These are phyloP conservation scores for Thaumetopoea pityocampa DNA, from an alignment of 1,140 invertebrate species.

Conservation along the genomic window DNA sequence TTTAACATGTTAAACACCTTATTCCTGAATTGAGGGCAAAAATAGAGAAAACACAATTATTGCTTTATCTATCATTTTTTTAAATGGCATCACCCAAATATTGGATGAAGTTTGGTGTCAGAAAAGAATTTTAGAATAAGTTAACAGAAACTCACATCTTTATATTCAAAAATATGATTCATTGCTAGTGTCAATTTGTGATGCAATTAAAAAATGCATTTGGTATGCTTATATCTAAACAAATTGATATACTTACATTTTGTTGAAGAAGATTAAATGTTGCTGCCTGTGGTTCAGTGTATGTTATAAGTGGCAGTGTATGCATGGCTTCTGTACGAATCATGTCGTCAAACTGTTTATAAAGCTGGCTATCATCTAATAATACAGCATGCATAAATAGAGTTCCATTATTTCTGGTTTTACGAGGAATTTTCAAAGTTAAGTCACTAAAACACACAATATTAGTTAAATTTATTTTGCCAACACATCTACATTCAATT, in stretches of 20 bases:
- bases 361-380: conserved; percentile 66
- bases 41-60: too few relatives aligned
- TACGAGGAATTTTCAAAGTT: conserved; percentile 80
- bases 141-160: too few relatives aligned
- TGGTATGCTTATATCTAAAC: conserved; percentile 33
- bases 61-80: too few relatives aligned
- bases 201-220: background rate
- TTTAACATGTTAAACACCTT: too few relatives aligned
- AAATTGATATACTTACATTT: conserved; percentile 17
- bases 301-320: conserved; percentile 80
- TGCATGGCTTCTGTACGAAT: conserved; percentile 76
- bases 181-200: too few relatives aligned
- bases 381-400: conserved; percentile 82
- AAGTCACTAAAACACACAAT: conserved; percentile 72
- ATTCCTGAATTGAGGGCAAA: too few relatives aligned
- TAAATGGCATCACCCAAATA: too few relatives aligned
- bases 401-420: conserved; percentile 86
- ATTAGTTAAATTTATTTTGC: background rate
- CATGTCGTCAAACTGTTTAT: conserved; percentile 74
- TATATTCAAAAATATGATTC: too few relatives aligned
- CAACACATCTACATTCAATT: conserved; percentile 4
- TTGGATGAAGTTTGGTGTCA: too few relatives aligned
- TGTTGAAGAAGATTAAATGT: conserved; percentile 84
- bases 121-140: too few relatives aligned
- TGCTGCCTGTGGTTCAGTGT: conserved; percentile 82